Evolutionary conservation across 2,888 invertebrate species (phyloP).

Genomic region (Drosophila lacicola): DNA sequence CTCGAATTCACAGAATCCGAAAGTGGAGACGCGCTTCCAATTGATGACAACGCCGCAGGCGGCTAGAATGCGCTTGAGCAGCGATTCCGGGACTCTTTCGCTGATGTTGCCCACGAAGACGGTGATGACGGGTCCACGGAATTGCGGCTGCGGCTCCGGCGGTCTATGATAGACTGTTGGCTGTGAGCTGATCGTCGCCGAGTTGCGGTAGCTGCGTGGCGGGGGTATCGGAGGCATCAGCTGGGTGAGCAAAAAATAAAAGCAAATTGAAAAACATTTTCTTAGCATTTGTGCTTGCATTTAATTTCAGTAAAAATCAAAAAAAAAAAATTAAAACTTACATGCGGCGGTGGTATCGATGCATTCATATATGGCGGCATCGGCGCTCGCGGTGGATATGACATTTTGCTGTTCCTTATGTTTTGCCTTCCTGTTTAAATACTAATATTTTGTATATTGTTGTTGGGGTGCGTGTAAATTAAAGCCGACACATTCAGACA

Average conservation of each 20-base stretch:
- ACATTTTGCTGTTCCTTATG: conserved; percentile 87
- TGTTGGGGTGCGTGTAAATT: conserved; percentile 64
- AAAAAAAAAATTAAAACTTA: conserved; percentile 48
- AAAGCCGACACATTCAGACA: conserved; percentile 70
- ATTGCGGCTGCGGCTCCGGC: conserved; percentile 83
- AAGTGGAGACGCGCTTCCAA: conserved; percentile 99
- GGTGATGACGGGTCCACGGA: conserved; percentile 95
- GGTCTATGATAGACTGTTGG: conserved; percentile 84
- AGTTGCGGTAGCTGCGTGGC: conserved; percentile 85
- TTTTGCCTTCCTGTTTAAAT: conserved; percentile 25
- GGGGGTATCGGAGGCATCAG: conserved; percentile 86
- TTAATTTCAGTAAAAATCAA: no score
- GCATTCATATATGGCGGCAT: conserved; percentile 91
- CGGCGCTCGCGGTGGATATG: conserved; percentile 94
- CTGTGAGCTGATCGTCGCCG: conserved; percentile 85
- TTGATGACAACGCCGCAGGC: conserved; percentile 97
- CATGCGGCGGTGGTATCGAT: conserved; percentile 88
- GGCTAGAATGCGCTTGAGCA: conserved; percentile 96
- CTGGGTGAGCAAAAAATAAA: conserved; percentile 75
- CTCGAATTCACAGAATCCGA: conserved; percentile 99
- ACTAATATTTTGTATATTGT: conserved; percentile 42
- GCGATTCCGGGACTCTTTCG: conserved; percentile 96
- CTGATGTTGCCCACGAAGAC: conserved; percentile 94
- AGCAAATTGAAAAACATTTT: neutral
- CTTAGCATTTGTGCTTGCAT: no score